Conservation (phyloP, 2,888 invertebrate genomes). For the Acrocyrtus sp. region DNA sequence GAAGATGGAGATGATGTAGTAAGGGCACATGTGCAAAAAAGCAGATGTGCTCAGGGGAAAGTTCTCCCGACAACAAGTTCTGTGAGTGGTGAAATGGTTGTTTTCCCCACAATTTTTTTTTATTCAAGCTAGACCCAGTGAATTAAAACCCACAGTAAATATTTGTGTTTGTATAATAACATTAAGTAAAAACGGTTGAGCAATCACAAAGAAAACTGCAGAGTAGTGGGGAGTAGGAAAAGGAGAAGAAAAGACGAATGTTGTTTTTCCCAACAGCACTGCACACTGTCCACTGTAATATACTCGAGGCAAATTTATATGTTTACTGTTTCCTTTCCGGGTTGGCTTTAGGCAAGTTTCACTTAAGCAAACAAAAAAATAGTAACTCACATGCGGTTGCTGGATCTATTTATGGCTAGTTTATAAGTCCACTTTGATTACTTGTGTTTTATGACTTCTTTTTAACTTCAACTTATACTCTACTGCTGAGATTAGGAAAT, state of each 20-base stretch:
- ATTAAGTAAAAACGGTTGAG: constrained; percentile 13
- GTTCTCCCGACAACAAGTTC: no score
- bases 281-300: neutral
- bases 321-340: constrained; percentile 6
- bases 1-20: no score
- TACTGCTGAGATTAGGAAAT: constrained; percentile 20
- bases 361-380: constrained; percentile 20
- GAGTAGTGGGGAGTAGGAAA: neutral
- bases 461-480: constrained; percentile 2
- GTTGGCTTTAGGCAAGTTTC: constrained; percentile 16
- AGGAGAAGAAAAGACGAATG: constrained; percentile 24
- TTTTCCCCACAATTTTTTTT: no score
- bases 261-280: constrained; percentile 10
- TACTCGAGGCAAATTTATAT: constrained; percentile 20
- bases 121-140: neutral
- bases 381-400: neutral
- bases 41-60: no score
- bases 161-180: constrained; percentile 21
- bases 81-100: no score
- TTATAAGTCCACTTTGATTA: constrained; percentile 36
- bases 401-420: constrained; percentile 27
- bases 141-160: constrained; percentile 20
- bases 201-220: no score
- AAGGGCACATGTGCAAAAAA: no score
- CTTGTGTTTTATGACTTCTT: constrained; percentile 12